A percentile compares a stretch with the other conserved stretches of the same genome.
These are phyloP conservation scores for Autographa gamma DNA, from an alignment of 2,888 invertebrate genomes.

Conservation along the genomic window DNA sequence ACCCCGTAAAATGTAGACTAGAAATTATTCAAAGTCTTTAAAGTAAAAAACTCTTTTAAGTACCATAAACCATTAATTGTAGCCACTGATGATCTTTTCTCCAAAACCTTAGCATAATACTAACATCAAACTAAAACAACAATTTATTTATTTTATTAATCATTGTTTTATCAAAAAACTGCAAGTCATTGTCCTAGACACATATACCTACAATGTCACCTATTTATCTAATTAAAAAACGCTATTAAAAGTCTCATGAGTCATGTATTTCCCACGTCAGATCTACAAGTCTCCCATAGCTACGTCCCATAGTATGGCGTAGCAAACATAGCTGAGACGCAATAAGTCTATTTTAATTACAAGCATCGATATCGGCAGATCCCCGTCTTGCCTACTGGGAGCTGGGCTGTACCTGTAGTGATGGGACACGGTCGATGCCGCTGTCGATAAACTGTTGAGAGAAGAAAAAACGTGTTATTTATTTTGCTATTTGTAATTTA, in stretches of 20 bases:
- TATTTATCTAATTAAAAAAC: conserved; percentile 2
- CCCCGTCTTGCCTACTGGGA: conserved; percentile 87
- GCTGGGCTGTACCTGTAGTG: conserved; percentile 82
- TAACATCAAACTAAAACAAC: no score
- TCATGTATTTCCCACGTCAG: conserved; percentile 23
- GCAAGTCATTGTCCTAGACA: no score
- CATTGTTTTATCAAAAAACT: no score
- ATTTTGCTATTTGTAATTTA: conserved; percentile 20
- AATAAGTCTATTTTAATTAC: conserved; percentile 89
- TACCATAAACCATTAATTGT: no score
- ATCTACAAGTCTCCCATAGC: conserved; percentile 32
- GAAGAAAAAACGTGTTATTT: conserved; percentile 49
- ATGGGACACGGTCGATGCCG: conserved; percentile 63
- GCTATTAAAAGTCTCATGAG: conserved; percentile 13
- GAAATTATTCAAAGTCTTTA: no score
- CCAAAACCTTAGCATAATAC: no score
- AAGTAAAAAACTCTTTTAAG: no score
- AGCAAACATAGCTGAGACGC: conserved; percentile 65
- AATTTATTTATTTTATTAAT: no score
- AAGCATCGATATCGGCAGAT: conserved; percentile 86
- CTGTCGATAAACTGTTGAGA: conserved; percentile 61
- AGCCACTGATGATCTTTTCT: no score
- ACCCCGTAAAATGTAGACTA: no score
- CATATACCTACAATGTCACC: not conserved
- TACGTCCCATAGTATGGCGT: conserved; percentile 34